A percentile compares a stretch with the other conserved stretches of the same genome.
Conservation (phyloP, 1,140 invertebrate genomes). For the Argopecten irradians region DNA sequence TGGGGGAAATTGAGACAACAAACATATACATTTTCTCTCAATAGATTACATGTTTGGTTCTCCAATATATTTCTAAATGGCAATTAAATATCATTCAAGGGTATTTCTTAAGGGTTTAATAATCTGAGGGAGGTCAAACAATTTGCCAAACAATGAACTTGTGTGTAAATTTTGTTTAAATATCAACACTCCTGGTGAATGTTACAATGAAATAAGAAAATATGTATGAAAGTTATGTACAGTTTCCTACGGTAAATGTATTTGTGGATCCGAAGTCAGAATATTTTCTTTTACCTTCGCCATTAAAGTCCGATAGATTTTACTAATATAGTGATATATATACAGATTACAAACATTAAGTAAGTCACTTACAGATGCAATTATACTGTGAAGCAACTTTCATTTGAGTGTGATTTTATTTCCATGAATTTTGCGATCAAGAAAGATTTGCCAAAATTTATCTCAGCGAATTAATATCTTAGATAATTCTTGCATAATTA, state of each 20-base stretch:
- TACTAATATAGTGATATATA: too few relatives aligned
- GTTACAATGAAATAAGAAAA: background rate
- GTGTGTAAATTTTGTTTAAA: background rate
- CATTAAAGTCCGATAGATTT: too few relatives aligned
- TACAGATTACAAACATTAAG: too few relatives aligned
- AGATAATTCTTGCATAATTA: too few relatives aligned
- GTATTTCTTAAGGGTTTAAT: background rate
- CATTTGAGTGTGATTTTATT: too few relatives aligned
- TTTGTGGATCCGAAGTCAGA: background rate
- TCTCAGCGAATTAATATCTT: too few relatives aligned
- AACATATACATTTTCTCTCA: background rate
- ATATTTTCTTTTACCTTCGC: too few relatives aligned
- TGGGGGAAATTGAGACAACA: background rate
- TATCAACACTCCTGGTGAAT: background rate
- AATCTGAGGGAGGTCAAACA: background rate
- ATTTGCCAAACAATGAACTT: background rate
- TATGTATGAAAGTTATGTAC: background rate
- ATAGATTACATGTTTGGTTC: background rate
- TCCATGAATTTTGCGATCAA: too few relatives aligned
- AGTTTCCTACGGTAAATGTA: background rate
- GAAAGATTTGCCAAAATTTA: too few relatives aligned
- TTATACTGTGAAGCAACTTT: too few relatives aligned
- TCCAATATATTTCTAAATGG: background rate
- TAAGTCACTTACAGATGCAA: too few relatives aligned
- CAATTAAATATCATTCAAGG: slow-evolving; percentile 11